Evolutionary conservation across 2,888 invertebrate species (phyloP).

Genomic region (Eilema depressum): DNA sequence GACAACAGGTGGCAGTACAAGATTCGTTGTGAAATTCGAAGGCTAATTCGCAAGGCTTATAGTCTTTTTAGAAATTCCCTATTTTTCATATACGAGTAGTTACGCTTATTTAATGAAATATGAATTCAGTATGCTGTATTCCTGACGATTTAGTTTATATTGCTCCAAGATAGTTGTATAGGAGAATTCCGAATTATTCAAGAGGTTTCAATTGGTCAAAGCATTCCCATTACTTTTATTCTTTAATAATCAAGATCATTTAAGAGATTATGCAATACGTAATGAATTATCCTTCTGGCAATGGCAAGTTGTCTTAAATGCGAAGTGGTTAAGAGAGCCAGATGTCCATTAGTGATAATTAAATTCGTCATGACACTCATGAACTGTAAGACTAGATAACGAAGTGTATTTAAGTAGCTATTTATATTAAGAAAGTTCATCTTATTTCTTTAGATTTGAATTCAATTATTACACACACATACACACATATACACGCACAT

Average conservation of each 20-base stretch:
- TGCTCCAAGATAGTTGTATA: too few relatives aligned
- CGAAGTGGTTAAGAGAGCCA: conserved; percentile 46
- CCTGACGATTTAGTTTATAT: too few relatives aligned
- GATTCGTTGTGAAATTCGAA: background rate
- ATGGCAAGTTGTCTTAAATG: conserved; percentile 43
- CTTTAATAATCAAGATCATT: background rate
- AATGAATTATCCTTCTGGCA: conserved; percentile 12
- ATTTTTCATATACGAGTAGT: too few relatives aligned
- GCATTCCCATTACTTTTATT: background rate
- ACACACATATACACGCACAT: background rate
- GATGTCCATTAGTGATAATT: conserved; percentile 48
- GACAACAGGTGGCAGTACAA: conserved; percentile 43
- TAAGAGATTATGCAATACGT: conserved; percentile 15
- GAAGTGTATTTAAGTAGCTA: background rate
- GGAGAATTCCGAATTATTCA: too few relatives aligned
- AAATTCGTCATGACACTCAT: conserved; percentile 56
- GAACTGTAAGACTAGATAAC: conserved; percentile 35
- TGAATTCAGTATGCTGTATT: too few relatives aligned
- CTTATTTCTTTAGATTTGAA: background rate
- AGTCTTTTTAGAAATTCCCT: background rate
- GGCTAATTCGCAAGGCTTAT: too few relatives aligned
- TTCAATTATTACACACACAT: too few relatives aligned
- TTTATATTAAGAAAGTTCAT: background rate
- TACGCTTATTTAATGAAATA: too few relatives aligned
- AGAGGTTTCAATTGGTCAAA: too few relatives aligned